A percentile compares a stretch with the other conserved stretches of the same genome.
Evolutionary conservation across 2,888 invertebrate genomes (phyloP).

Genomic region (Hyposoter didymator): DNA sequence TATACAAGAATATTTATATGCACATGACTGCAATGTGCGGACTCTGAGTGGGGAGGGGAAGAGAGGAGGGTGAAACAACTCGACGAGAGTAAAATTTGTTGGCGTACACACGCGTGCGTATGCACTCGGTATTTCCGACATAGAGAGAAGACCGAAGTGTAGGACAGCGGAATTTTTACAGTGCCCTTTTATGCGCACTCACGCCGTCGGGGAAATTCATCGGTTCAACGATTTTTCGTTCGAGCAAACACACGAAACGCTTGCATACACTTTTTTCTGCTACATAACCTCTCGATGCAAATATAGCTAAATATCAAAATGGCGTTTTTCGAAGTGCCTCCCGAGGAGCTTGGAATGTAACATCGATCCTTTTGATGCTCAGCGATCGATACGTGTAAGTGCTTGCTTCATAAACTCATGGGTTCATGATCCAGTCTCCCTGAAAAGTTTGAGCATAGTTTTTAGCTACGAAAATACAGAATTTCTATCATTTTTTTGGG

Average conservation of each 20-base stretch:
- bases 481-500: background rate
- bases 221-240: conserved; percentile 62
- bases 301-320: background rate
- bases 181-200: conserved; percentile 64
- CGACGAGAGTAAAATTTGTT: conserved; percentile 43
- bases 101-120: conserved; percentile 24
- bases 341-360: background rate
- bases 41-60: background rate
- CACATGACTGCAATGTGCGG: background rate
- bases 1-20: conserved; percentile 10
- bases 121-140: conserved; percentile 46
- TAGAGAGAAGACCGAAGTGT: conserved; percentile 1
- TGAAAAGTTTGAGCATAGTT: background rate
- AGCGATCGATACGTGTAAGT: background rate
- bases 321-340: background rate
- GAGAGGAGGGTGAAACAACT: conserved; percentile 26
- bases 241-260: conserved; percentile 54
- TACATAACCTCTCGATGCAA: background rate
- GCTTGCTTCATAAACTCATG: background rate
- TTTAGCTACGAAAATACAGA: background rate
- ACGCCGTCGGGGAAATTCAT: conserved; percentile 57
- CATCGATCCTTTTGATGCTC: background rate
- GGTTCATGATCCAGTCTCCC: background rate
- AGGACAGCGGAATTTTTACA: conserved; percentile 48
- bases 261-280: conserved; percentile 26